Percentiles rank a stretch among this genome's conserved stretches.
These are phyloP conservation scores for Syritta pipiens DNA, from an alignment of 2,888 invertebrate species.

Conservation along the genomic window DNA sequence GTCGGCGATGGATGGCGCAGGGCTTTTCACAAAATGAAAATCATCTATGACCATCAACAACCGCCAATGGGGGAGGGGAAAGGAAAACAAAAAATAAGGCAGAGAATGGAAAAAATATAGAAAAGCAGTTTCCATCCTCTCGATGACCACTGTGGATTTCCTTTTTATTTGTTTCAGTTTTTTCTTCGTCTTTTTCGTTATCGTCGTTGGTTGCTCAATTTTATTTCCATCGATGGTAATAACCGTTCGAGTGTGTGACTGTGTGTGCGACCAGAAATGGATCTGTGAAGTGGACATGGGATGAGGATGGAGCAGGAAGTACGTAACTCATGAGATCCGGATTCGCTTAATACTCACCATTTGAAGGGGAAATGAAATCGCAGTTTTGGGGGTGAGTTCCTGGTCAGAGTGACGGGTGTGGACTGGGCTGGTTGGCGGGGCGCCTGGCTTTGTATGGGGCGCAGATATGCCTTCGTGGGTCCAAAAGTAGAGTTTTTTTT, in stretches of 20 bases:
- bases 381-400: slow-evolving; percentile 1
- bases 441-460: too few species aligned
- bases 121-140: slow-evolving; percentile 36
- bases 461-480: too few species aligned
- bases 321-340: slow-evolving; percentile 61
- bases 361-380: slow-evolving; percentile 41
- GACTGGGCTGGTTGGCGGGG: slow-evolving; percentile 10
- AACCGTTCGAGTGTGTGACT: slow-evolving; percentile 50
- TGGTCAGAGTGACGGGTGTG: background rate
- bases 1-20: slow-evolving; percentile 29
- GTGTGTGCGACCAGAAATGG: slow-evolving; percentile 39
- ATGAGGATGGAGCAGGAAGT: slow-evolving; percentile 46
- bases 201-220: slow-evolving; percentile 54
- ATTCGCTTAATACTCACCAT: slow-evolving; percentile 56
- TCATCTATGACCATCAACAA: slow-evolving; percentile 62
- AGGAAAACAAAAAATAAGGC: background rate
- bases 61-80: slow-evolving; percentile 44
- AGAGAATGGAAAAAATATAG: slow-evolving; percentile 17
- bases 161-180: slow-evolving; percentile 64
- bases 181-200: slow-evolving; percentile 2
- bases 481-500: too few species aligned
- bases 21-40: slow-evolving; percentile 67
- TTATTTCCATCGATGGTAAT: slow-evolving; percentile 65
- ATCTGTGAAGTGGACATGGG: slow-evolving; percentile 47
- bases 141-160: slow-evolving; percentile 66